Conservation (phyloP, 2,888 invertebrate species). For the Agrenia bidenticulata region DNA sequence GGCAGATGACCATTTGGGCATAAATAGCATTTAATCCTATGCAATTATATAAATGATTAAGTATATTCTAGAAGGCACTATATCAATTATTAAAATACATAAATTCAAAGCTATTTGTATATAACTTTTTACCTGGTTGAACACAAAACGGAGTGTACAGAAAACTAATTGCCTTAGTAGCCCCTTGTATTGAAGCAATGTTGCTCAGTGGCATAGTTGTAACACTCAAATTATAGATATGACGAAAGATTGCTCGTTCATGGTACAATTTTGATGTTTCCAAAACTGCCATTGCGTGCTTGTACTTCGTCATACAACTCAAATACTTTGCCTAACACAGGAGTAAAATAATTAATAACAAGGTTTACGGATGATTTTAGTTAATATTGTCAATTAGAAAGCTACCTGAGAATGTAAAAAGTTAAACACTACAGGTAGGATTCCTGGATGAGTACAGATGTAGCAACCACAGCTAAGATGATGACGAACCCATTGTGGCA, state of each 20-base stretch:
- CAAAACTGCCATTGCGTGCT: slow-evolving; percentile 32
- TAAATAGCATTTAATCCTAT: slow-evolving; percentile 1
- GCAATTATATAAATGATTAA: no score
- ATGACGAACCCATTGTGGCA: slow-evolving; percentile 30
- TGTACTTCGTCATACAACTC: slow-evolving; percentile 27
- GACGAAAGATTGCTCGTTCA: slow-evolving; percentile 36
- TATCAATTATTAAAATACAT: not conserved
- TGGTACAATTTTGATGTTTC: slow-evolving; percentile 34
- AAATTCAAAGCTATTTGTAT: not conserved
- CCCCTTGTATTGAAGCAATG: not conserved
- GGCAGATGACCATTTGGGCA: slow-evolving; percentile 8
- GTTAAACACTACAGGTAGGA: slow-evolving; percentile 27
- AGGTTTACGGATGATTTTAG: no score
- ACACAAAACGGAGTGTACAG: slow-evolving; percentile 12
- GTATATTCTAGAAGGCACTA: no score
- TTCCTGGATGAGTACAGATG: slow-evolving; percentile 27
- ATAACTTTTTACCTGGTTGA: slow-evolving; percentile 10
- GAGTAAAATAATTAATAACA: no score
- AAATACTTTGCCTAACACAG: slow-evolving; percentile 34
- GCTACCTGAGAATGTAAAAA: slow-evolving; percentile 27
- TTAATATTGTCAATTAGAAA: not conserved
- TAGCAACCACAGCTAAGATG: slow-evolving; percentile 34
- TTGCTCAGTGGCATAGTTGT: not conserved
- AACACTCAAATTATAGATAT: slow-evolving; percentile 28
- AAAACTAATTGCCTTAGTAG: not conserved